Evolutionary conservation across 2,113 vertebrate species (phyloP), one percentile per base, ranked within the genome.

Genomic region (Oreochromis aureus): DNA sequence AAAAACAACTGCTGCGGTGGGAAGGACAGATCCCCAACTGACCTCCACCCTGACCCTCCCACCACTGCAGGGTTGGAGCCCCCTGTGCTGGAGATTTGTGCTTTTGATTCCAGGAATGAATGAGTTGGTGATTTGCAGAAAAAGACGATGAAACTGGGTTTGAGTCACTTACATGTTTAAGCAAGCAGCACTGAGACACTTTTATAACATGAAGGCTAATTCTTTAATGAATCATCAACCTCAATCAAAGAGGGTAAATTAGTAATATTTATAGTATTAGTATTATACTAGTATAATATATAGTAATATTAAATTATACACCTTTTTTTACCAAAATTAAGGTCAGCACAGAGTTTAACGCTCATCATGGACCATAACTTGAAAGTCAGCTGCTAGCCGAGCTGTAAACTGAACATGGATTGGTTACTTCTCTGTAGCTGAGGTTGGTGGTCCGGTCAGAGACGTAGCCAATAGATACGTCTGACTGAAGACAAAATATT

Each of bases 1-100:
- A 98, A 81, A 59, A 3, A 48, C 53, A 48, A 18, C 22, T 59
- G 41, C 32, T 58, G 81, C 22, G 83, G 82, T 59, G 82, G 82
- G 22, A 46, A 11, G 4, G 69, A 51, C 46, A 30, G 73, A 13
- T 18, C 71, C 24, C 27, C 24, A 32, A 7, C 9, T n/a, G 6
- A 12, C 79, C 63, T 30, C 36, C 73, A 24, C 32, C 18, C 39
- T 27, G 30, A 58, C 78, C 78, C 53, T 5, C 81, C 61, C 81
- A 12, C 76, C 32, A 7, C 55, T 41, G 63, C 59, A 54, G 73
- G 83, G 63, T 22, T 7, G 36, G 63, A 78, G 55, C 13, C 11
- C 56, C 54, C 30, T 22, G 10, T 56, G 6, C 83, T 56, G 79
- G 54, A 78, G 22, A 24, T 53, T 18, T 36, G 32, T 13, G 12